Conservation (phyloP, 1,140 invertebrate genomes). For the Episyrphus balteatus region DNA sequence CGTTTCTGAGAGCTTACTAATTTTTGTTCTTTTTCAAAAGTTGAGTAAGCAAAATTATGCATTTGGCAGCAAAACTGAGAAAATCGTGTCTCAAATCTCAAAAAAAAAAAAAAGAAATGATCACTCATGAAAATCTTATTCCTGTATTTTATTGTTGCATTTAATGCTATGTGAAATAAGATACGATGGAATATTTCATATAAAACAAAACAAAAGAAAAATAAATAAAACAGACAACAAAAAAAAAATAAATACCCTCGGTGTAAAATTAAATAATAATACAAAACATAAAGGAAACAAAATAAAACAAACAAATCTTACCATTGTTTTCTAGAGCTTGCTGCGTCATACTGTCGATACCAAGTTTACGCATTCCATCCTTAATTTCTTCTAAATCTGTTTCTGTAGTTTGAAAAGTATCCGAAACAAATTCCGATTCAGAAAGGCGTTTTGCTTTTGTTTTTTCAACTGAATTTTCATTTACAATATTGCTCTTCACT, state of each 20-base stretch:
- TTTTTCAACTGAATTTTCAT: neutral
- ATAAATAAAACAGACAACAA: neutral
- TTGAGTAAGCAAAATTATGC: no score
- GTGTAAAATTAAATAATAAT: neutral
- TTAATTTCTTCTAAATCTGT: conserved; percentile 55
- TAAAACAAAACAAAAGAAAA: neutral
- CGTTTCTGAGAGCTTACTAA: no score
- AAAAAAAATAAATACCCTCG: neutral
- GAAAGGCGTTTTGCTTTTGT: conserved; percentile 8
- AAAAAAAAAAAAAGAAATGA: no score
- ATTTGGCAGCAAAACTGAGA: no score
- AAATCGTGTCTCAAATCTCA: no score
- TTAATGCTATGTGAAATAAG: no score
- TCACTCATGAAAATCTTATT: no score
- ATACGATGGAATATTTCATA: no score
- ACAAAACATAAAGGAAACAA: conserved; percentile 7
- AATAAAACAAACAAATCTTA: conserved; percentile 20
- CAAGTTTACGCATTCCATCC: conserved; percentile 56
- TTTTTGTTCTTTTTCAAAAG: no score
- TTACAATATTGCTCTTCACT: neutral
- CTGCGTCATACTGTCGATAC: conserved; percentile 38
- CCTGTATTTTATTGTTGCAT: no score
- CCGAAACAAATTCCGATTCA: conserved; percentile 54
- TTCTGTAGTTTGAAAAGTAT: conserved; percentile 47
- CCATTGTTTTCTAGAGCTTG: conserved; percentile 27